Evolutionary conservation across 2,797 vertebrate species (phyloP), one percentile per base, ranked within the genome.

Genomic region (Craterocephalus amniculus): DNA sequence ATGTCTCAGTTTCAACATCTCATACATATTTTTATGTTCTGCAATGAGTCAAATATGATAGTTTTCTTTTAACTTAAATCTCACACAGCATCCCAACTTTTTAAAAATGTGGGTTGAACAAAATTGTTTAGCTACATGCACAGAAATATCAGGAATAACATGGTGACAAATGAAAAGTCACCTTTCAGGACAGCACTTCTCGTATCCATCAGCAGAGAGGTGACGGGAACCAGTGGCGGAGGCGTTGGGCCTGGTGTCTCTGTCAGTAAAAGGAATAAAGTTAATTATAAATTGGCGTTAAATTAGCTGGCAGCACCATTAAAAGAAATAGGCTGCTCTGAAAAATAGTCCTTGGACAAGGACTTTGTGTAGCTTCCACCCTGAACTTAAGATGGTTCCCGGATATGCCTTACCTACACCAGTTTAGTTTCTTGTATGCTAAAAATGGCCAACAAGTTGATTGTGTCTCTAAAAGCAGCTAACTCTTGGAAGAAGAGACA

Each of bases 171-270:
- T 40, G 13, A 14, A 54, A 36, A 35, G 6, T 64, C 70, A 93
- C 91, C 92, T 89, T 79, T 83, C 1, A 92, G 48, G 35, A 78
- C 59, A 26, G 75, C 61, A 7, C 61, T 89, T 66, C 20, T 88
- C 0, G 27, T 58, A 4, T 26, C 66, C n/a, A 70, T 45, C 18
- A 26, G 58, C 38, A 75, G 52, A 18, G 72, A 14, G 9, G 2
- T 43, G 14, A 13, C 35, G 34, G 78, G 65, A 49, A 6, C 54
- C 24, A 51, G 8, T 0, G 81, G 72, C 0, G 43, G 0, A 2
- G 65, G 10, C 0, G 87, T 80, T 5, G 79, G 54, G 0, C 35
- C 72, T 0, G 63, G 2, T 5, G 83, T 78, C 35, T 88, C 91
- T 89, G 79, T 64, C 16, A 45, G 22, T 12, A 43, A 70, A 58